These are phyloP conservation scores for Orius laevigatus DNA, from an alignment of 1,140 invertebrate genomes.

Conservation along the genomic window DNA sequence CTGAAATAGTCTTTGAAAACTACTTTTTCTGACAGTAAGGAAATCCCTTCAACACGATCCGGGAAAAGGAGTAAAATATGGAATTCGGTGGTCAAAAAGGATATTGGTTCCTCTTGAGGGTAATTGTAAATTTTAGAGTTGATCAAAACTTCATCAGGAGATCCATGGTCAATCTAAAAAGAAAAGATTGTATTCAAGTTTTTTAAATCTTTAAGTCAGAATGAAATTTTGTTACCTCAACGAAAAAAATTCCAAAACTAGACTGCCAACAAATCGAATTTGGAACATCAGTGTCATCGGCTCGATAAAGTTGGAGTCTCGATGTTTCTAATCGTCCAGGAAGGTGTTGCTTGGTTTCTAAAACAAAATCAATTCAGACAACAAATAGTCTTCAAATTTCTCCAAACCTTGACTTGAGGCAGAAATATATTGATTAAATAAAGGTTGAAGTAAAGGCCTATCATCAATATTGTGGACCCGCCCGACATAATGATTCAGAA, in stretches of 20 bases:
- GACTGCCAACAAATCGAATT: slow-evolving; percentile 63
- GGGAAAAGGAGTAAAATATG: slow-evolving; percentile 72
- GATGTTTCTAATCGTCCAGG: slow-evolving; percentile 62
- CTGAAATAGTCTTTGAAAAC: slow-evolving; percentile 74
- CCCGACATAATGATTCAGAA: slow-evolving; percentile 76
- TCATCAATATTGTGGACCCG: slow-evolving; percentile 50
- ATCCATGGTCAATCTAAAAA: slow-evolving; percentile 12
- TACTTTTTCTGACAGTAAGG: slow-evolving; percentile 67
- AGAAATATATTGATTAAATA: slow-evolving; percentile 65
- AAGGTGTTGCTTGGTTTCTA: slow-evolving; percentile 51
- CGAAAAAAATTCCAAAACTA: slow-evolving; percentile 45
- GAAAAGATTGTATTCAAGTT: neutral
- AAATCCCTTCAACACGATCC: slow-evolving; percentile 70
- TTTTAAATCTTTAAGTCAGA: neutral
- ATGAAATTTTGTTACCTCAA: slow-evolving; percentile 32
- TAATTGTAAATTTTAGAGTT: slow-evolving; percentile 14
- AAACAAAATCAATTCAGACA: slow-evolving; percentile 20
- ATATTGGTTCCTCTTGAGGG: slow-evolving; percentile 18
- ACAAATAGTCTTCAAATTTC: too few species aligned
- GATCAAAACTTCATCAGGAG: slow-evolving; percentile 10
- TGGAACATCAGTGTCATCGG: slow-evolving; percentile 43
- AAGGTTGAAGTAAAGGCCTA: slow-evolving; percentile 57
- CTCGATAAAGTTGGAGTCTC: slow-evolving; percentile 60
- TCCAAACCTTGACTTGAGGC: slow-evolving; percentile 24
- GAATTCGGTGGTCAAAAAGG: slow-evolving; percentile 78